Evolutionary conservation across 2,113 vertebrate genomes (phyloP).

Genomic region (Platycercus adscitus): DNA sequence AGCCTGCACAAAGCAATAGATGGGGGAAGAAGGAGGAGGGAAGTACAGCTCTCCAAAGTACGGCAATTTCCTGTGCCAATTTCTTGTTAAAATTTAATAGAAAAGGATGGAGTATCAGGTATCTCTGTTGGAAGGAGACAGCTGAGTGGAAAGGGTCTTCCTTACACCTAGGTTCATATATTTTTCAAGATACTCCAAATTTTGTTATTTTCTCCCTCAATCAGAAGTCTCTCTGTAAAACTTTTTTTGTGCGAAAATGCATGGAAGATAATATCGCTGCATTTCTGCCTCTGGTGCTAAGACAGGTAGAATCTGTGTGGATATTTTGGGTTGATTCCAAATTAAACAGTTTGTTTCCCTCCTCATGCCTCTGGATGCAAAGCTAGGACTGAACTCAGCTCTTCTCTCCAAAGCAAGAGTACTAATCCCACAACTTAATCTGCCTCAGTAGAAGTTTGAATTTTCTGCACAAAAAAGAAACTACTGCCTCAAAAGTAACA

Average conservation of each 20-base stretch:
- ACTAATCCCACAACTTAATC: not conserved
- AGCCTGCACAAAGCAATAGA: conserved; percentile 10
- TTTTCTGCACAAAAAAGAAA: not conserved
- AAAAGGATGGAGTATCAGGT: not conserved
- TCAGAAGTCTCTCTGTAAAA: not conserved
- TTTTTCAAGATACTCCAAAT: not conserved
- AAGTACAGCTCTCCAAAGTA: not conserved
- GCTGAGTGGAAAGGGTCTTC: not conserved
- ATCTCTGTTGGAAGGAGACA: not conserved
- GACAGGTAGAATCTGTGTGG: not conserved
- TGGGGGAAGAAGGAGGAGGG: not conserved
- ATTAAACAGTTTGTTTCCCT: not conserved
- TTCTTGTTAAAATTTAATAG: not conserved
- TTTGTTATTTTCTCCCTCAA: not conserved
- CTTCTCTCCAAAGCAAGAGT: not conserved
- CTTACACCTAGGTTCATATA: not conserved
- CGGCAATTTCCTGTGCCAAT: not conserved
- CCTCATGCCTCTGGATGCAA: not conserved
- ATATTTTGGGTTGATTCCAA: not conserved
- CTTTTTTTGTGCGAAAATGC: not conserved
- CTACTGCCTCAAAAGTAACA: not conserved
- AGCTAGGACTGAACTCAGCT: not conserved
- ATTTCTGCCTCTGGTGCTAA: not conserved
- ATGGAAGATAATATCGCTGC: not conserved
- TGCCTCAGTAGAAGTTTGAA: not conserved